Evolutionary conservation across 2,113 vertebrate species (phyloP).

Genomic region (Chamaetylas fuelleborni): DNA sequence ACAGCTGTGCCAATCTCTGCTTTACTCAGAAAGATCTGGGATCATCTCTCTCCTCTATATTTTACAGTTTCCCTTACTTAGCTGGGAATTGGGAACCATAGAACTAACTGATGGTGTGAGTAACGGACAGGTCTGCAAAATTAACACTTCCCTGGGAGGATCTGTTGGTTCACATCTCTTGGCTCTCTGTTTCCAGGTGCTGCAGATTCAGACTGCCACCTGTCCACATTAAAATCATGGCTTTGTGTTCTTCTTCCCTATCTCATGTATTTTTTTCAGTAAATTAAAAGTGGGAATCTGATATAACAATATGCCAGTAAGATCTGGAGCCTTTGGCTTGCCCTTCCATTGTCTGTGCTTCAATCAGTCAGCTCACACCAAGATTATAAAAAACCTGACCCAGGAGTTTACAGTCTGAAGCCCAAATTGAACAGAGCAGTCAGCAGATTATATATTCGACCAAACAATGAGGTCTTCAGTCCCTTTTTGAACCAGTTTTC

Average conservation of each 20-base stretch:
- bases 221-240: not conserved
- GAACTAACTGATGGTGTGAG: not conserved
- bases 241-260: not conserved
- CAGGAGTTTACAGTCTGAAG: slow-evolving; percentile 60
- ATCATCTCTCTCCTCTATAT: not conserved
- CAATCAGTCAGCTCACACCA: slow-evolving; percentile 48
- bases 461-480: slow-evolving; percentile 42
- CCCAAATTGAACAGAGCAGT: slow-evolving; percentile 51
- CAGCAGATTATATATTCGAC: slow-evolving; percentile 42
- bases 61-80: not conserved
- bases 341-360: slow-evolving; percentile 47
- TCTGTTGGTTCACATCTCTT: not conserved
- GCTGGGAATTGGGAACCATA: not conserved
- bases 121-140: not conserved
- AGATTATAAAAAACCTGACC: slow-evolving; percentile 64
- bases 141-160: not conserved
- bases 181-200: not conserved
- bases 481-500: slow-evolving; percentile 21
- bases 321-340: slow-evolving; percentile 46
- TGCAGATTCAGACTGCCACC: not conserved
- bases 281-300: not conserved
- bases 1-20: accelerated
- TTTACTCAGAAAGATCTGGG: not conserved
- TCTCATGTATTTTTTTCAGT: accelerated
- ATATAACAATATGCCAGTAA: slow-evolving; percentile 29